These are phyloP conservation scores for Cheilosia scutellata DNA, from an alignment of 2,888 invertebrate genomes.

Conservation along the genomic window DNA sequence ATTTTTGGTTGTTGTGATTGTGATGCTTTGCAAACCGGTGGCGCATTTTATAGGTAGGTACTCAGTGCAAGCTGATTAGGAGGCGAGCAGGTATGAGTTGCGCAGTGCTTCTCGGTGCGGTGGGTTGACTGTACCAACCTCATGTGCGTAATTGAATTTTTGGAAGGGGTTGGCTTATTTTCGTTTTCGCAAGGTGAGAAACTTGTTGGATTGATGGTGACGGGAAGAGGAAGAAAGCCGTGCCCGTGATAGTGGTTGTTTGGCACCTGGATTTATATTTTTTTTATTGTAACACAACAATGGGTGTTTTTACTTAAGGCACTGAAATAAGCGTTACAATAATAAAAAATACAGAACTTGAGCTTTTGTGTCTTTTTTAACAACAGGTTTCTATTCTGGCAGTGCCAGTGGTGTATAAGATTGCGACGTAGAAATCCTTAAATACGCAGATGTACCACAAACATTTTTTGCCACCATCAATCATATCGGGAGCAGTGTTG, in stretches of 20 bases:
- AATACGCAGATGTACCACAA: no score
- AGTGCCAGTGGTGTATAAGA: background rate
- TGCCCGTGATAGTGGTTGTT: slow-evolving; percentile 15
- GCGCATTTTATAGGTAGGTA: background rate
- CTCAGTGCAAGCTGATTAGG: slow-evolving; percentile 64
- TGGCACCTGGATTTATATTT: slow-evolving; percentile 13
- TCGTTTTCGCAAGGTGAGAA: slow-evolving; percentile 69
- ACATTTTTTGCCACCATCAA: no score
- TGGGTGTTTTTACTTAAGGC: background rate
- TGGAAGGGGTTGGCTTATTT: slow-evolving; percentile 44
- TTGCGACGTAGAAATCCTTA: background rate
- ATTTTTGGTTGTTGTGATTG: slow-evolving; percentile 29
- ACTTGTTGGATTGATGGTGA: slow-evolving; percentile 65
- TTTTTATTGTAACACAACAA: slow-evolving; percentile 9
- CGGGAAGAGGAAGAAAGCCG: slow-evolving; percentile 54
- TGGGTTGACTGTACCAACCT: slow-evolving; percentile 68
- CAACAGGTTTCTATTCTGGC: background rate
- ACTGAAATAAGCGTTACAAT: background rate
- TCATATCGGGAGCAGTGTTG: no score
- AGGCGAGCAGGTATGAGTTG: slow-evolving; percentile 68
- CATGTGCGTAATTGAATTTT: slow-evolving; percentile 55
- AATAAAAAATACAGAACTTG: background rate
- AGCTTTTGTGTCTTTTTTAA: background rate
- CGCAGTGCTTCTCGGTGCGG: slow-evolving; percentile 50
- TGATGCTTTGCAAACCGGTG: slow-evolving; percentile 64